These are phyloP conservation scores for Gila orcuttii DNA, from an alignment of 2,113 vertebrate genomes.

Conservation along the genomic window DNA sequence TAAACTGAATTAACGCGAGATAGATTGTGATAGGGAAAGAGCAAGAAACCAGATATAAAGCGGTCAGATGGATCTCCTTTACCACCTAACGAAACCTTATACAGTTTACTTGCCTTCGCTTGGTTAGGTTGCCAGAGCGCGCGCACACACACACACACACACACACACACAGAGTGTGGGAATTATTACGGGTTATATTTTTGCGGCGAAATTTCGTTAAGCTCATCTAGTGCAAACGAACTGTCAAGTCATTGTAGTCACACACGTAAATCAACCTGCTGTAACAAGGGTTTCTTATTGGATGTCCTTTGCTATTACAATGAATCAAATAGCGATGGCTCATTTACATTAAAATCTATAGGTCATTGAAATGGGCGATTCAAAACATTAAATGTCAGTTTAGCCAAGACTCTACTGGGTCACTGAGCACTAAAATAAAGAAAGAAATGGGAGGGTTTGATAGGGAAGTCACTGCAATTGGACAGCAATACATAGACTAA, in stretches of 20 bases:
- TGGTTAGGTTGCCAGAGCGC: conserved; percentile 9
- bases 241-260: background rate
- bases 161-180: background rate
- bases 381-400: background rate
- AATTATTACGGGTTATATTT: background rate
- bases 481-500: background rate
- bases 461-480: background rate
- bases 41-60: conserved; percentile 50
- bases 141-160: background rate
- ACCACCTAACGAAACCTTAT: conserved; percentile 49
- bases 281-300: conserved; percentile 6
- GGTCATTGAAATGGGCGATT: background rate
- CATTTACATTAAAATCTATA: background rate
- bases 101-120: conserved; percentile 27
- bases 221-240: background rate
- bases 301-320: background rate
- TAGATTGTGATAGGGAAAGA: background rate
- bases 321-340: background rate
- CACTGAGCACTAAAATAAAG: conserved; percentile 19
- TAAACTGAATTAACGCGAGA: background rate
- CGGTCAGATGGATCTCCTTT: conserved; percentile 40
- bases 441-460: background rate
- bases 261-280: background rate
- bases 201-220: too few species aligned
- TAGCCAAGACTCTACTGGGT: background rate